phyloP scores from a whole-genome alignment of 2,888 invertebrate genomes.

The Tinea semifulvella region DNA sequence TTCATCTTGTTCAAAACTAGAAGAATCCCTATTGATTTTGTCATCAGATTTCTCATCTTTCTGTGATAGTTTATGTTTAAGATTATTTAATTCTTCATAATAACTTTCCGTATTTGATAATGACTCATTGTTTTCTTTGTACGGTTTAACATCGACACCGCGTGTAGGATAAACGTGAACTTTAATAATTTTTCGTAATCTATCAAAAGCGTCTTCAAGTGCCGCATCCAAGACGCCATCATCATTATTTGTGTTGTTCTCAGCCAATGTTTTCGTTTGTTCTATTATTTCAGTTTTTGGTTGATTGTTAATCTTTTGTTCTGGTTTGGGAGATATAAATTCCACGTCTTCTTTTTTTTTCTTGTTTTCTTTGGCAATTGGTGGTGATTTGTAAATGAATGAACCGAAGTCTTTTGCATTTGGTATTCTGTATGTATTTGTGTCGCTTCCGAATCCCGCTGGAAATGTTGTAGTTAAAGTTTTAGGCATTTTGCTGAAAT shows the following conservation, averaged over 20 bases:
- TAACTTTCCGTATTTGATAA: constrained; percentile 1
- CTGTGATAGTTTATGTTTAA: background rate
- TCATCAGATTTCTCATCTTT: background rate
- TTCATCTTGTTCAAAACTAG: background rate
- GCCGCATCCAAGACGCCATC: constrained; percentile 14
- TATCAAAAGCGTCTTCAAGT: constrained; percentile 29
- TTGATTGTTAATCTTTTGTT: background rate
- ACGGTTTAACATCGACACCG: background rate
- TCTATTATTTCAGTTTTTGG: background rate
- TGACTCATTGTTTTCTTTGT: constrained; percentile 4
- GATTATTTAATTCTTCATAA: background rate
- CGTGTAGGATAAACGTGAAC: constrained; percentile 31
- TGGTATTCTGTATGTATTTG: constrained; percentile 28
- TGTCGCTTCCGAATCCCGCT: constrained; percentile 37
- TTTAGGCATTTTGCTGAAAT: constrained; percentile 53
- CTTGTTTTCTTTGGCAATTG: constrained; percentile 17
- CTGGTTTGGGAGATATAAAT: background rate
- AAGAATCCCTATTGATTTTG: background rate
- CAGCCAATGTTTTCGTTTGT: constrained; percentile 5
- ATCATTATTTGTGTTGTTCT: background rate
- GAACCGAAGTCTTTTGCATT: background rate
- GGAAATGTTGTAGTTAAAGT: constrained; percentile 38
- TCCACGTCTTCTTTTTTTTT: constrained; percentile 13
- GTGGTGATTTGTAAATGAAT: constrained; percentile 1
- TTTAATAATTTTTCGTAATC: constrained; percentile 32